Evolutionary conservation across 1,140 invertebrate genomes (phyloP).

Genomic region (Eriosoma lanigerum): DNA sequence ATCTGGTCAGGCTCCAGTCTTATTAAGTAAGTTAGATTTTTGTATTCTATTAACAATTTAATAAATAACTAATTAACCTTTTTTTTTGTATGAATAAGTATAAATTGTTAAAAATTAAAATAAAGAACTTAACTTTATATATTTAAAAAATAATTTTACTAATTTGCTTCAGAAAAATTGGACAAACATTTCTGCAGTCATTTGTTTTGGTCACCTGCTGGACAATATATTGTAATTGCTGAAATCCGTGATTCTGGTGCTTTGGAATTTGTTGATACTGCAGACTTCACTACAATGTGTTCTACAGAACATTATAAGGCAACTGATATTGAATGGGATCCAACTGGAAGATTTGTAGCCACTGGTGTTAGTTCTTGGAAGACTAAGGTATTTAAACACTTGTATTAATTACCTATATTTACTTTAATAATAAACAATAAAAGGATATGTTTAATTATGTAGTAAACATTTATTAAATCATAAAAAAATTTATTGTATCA

Average conservation of each 20-base stretch:
- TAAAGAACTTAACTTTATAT: constrained; percentile 47
- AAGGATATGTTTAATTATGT: background rate
- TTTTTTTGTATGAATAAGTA: background rate
- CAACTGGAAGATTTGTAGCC: constrained; percentile 95
- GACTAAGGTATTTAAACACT: constrained; percentile 72
- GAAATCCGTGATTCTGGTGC: constrained; percentile 84
- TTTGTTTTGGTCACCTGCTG: constrained; percentile 88
- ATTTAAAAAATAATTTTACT: too few species aligned
- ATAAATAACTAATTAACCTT: background rate
- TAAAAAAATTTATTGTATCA: background rate
- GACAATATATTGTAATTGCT: constrained; percentile 93
- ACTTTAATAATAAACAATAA: too few species aligned
- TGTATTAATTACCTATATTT: too few species aligned
- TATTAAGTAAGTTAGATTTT: constrained; percentile 68
- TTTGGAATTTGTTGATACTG: constrained; percentile 93
- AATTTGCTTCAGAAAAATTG: constrained; percentile 71
- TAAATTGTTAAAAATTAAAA: too few species aligned
- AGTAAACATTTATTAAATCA: background rate
- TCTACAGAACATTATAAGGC: constrained; percentile 90
- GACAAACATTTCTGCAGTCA: constrained; percentile 92
- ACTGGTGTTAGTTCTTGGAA: constrained; percentile 95
- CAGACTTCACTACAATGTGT: constrained; percentile 92
- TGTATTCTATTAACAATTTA: constrained; percentile 27
- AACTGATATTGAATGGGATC: constrained; percentile 98
- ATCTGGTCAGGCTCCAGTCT: constrained; percentile 79